Evolutionary conservation across 2,113 vertebrate species (phyloP), one percentile per base, ranked within the genome.

Genomic region (Heliornis fulica): DNA sequence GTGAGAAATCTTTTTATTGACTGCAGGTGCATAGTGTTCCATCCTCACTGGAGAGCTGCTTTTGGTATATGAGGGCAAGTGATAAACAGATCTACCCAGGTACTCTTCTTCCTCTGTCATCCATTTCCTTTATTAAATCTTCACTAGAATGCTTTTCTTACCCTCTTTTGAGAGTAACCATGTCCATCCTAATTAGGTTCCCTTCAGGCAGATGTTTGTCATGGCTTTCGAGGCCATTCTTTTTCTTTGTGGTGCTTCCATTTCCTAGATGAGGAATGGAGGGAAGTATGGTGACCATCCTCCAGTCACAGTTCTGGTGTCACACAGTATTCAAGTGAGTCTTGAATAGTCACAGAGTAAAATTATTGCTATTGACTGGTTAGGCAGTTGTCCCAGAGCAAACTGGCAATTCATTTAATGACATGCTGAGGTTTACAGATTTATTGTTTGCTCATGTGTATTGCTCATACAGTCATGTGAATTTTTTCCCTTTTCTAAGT

Each of bases 271-370:
- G 74, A 54, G 66, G 53, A 87, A 46, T 0, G 3, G 54, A 68
- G 23, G 5, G 22, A 63, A 87, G 32, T 16, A 29, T 0, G 0
- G 32, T 45, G 56, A 36, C 26, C 22, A 51, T 3, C 0, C 3
- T 79, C 84, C 65, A 54, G 60, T 66, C 46, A 54, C 16, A 70
- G 4, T 16, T 54, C 8, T 1, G 0, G 21, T 70, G 22, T 76
- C 56, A 36, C 50, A 41, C 29, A 18, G 56, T 46, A 46, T 46
- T 46, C 20, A 46, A 46, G 46, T 22, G 46, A 46, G 46, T 46
- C 13, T 53, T 61, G n/a, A 66, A 34, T 46, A 60, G 46, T 51
- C 61, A 71, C 66, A 71, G 43, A 53, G 13, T 26, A 14, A 20
- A 46, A 38, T 57, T 68, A 64, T 26, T 64, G 50, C 41, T 61